A percentile compares a stretch with the other conserved stretches of the same genome.
Conservation (phyloP, 2,888 invertebrate genomes). For the Melanchra persicariae region DNA sequence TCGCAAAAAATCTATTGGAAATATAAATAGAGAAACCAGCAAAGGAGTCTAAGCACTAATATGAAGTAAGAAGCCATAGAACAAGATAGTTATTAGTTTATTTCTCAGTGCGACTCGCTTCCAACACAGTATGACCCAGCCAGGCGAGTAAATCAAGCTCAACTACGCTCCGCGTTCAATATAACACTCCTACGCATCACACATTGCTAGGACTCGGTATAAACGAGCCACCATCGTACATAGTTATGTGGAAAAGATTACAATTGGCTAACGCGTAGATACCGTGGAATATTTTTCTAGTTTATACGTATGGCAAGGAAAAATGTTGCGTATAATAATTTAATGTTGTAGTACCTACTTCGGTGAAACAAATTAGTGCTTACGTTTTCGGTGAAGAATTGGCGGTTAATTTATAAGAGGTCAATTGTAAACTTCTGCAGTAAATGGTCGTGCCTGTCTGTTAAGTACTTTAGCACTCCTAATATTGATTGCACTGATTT, state of each 20-base stretch:
- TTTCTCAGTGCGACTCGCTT: slow-evolving; percentile 25
- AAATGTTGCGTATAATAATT: no score
- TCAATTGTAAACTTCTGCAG: slow-evolving; percentile 1
- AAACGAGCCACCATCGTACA: slow-evolving; percentile 13
- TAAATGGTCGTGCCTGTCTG: not conserved
- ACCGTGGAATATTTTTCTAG: not conserved
- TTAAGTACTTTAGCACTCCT: not conserved
- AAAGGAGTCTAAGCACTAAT: slow-evolving; percentile 31
- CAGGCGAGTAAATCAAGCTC: slow-evolving; percentile 38
- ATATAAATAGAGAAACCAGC: slow-evolving; percentile 42
- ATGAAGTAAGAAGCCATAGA: slow-evolving; percentile 48
- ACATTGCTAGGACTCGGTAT: slow-evolving; percentile 16
- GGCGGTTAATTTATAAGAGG: not conserved
- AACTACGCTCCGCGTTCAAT: slow-evolving; percentile 38
- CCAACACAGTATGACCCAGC: slow-evolving; percentile 15
- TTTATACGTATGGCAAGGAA: slow-evolving; percentile 9
- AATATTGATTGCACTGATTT: slow-evolving; percentile 8
- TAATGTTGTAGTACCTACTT: not conserved
- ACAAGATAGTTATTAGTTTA: slow-evolving; percentile 29
- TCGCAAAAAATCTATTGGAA: slow-evolving; percentile 7
- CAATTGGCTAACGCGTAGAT: slow-evolving; percentile 16
- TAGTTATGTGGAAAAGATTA: slow-evolving; percentile 28
- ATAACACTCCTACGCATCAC: slow-evolving; percentile 53
- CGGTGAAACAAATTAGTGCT: not conserved
- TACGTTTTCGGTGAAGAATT: not conserved